Evolutionary conservation across 2,888 invertebrate genomes (phyloP).

Genomic region (Melanotus villosus): DNA sequence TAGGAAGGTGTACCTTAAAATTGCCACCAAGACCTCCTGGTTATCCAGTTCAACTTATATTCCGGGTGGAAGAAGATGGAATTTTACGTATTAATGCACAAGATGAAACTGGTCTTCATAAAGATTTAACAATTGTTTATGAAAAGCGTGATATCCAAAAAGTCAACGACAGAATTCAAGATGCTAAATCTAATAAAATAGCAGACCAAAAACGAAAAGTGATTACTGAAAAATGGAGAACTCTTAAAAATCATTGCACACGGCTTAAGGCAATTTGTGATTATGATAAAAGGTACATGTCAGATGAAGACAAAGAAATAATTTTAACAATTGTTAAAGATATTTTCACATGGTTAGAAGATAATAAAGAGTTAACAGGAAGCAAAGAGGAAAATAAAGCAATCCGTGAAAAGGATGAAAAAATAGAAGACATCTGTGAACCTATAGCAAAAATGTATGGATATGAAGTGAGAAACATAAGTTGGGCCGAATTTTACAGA

Average conservation of each 20-base stretch:
- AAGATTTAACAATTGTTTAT: slow-evolving; percentile 14
- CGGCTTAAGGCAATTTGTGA: slow-evolving; percentile 15
- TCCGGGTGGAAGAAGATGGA: slow-evolving; percentile 25
- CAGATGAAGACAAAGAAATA: neutral
- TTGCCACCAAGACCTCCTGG: slow-evolving; percentile 26
- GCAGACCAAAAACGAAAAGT: neutral
- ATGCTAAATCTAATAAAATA: slow-evolving; percentile 10
- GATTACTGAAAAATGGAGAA: slow-evolving; percentile 1
- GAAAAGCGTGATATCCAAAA: slow-evolving; percentile 3
- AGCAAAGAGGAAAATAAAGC: neutral
- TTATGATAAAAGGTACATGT: slow-evolving; percentile 8
- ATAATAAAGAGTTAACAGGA: too few relatives aligned
- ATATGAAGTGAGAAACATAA: neutral
- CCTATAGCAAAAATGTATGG: slow-evolving; percentile 5
- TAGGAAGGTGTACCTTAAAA: slow-evolving; percentile 18
- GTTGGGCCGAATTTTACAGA: neutral
- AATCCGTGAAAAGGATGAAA: neutral
- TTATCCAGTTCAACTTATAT: slow-evolving; percentile 8
- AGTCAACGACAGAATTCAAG: neutral
- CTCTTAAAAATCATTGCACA: slow-evolving; percentile 26
- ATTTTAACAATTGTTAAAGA: neutral
- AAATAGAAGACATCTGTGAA: slow-evolving; percentile 2
- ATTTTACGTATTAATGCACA: neutral
- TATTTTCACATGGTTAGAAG: slow-evolving; percentile 2
- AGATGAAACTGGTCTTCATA: slow-evolving; percentile 4